These are phyloP conservation scores for Euthynnus affinis DNA, from an alignment of 2,797 vertebrate species.

Conservation along the genomic window DNA sequence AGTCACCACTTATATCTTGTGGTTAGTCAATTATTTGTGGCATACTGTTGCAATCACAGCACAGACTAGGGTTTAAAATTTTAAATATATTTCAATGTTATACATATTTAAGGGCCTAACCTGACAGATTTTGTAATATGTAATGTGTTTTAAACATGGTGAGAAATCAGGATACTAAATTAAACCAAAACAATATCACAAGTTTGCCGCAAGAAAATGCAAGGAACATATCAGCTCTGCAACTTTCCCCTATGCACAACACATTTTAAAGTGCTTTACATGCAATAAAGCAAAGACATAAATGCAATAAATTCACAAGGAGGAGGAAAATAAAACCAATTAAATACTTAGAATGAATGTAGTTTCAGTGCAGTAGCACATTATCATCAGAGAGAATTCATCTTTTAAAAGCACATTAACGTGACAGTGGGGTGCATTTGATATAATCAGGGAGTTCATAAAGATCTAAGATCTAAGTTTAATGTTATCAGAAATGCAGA, in stretches of 20 bases:
- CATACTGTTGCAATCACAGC: background rate
- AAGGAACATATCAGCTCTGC: background rate
- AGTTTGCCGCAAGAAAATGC: background rate
- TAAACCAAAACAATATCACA: background rate
- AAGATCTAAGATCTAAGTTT: background rate
- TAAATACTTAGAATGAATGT: too few species aligned
- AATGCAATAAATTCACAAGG: background rate
- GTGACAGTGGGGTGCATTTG: background rate
- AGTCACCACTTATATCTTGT: background rate
- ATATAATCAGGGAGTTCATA: background rate
- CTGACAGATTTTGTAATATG: too few species aligned
- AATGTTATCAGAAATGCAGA: background rate
- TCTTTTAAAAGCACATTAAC: background rate
- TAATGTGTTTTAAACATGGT: background rate
- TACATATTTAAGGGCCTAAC: too few species aligned
- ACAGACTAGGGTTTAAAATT: slow-evolving; percentile 10
- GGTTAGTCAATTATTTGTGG: background rate
- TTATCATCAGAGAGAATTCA: background rate
- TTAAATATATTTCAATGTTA: background rate
- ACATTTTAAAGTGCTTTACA: background rate
- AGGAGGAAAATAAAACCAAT: background rate
- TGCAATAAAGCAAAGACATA: background rate
- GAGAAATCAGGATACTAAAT: background rate
- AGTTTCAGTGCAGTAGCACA: background rate
- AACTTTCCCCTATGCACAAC: background rate